Conservation (phyloP, 2,888 invertebrate genomes). For the Lamproptera curius region DNA sequence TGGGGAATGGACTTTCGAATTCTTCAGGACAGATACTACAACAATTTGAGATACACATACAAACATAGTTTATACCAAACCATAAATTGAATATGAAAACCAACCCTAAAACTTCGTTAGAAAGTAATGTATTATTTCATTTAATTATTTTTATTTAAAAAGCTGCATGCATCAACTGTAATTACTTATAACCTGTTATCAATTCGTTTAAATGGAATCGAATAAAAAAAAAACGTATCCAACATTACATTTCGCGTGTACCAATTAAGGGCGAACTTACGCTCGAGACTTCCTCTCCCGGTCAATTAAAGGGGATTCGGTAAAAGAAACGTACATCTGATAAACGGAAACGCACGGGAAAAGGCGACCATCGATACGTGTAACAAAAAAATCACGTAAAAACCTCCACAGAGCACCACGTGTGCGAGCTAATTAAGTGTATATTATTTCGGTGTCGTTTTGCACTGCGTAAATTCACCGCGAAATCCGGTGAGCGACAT, state of each 20-base stretch:
- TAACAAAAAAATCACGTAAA: slow-evolving; percentile 24
- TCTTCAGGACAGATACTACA: too few species aligned
- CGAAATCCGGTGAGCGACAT: slow-evolving; percentile 68
- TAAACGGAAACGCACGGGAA: slow-evolving; percentile 21
- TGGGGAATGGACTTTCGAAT: background rate
- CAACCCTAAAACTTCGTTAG: too few species aligned
- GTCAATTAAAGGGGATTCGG: slow-evolving; percentile 24
- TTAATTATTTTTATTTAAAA: too few species aligned
- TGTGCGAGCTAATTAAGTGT: slow-evolving; percentile 55
- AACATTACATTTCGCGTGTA: background rate
- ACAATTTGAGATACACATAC: too few species aligned
- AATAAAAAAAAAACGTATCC: too few species aligned
- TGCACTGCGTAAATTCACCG: slow-evolving; percentile 68
- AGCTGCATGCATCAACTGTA: too few species aligned
- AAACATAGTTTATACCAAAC: too few species aligned
- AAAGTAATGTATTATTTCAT: too few species aligned
- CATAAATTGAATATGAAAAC: too few species aligned
- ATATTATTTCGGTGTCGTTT: slow-evolving; percentile 67
- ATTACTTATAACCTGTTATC: too few species aligned
- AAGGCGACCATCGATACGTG: slow-evolving; percentile 19
- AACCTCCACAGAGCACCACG: slow-evolving; percentile 38
- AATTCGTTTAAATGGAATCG: too few species aligned
- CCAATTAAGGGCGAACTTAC: slow-evolving; percentile 18
- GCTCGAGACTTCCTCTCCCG: slow-evolving; percentile 12
- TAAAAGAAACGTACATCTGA: slow-evolving; percentile 21